Conservation (phyloP, 2,797 vertebrate genomes). For the Mallotus villosus region DNA sequence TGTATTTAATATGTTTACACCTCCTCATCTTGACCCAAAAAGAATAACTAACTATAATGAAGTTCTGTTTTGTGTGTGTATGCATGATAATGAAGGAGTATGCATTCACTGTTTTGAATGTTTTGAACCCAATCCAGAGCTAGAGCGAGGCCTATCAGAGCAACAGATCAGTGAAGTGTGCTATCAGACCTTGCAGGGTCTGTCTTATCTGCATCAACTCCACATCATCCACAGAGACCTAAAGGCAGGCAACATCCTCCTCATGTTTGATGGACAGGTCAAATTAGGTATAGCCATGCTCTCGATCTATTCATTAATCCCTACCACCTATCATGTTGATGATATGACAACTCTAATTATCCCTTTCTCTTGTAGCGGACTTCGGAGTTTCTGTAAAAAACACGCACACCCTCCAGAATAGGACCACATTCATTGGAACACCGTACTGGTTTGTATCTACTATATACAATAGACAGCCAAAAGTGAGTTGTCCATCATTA, state of each 20-base stretch:
- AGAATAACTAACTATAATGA: neutral
- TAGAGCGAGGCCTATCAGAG: slow-evolving; percentile 70
- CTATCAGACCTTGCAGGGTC: slow-evolving; percentile 67
- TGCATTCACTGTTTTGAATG: slow-evolving; percentile 15
- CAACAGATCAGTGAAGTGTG: slow-evolving; percentile 71
- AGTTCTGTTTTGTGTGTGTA: slow-evolving; percentile 7
- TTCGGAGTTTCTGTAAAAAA: slow-evolving; percentile 78
- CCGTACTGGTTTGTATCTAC: slow-evolving; percentile 68
- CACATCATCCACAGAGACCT: slow-evolving; percentile 75
- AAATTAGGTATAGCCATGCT: slow-evolving; percentile 64
- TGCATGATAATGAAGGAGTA: neutral
- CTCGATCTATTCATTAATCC: neutral
- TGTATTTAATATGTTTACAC: neutral
- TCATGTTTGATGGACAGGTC: slow-evolving; percentile 68
- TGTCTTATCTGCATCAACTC: slow-evolving; percentile 68
- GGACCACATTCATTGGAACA: slow-evolving; percentile 72
- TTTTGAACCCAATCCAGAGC: slow-evolving; percentile 51
- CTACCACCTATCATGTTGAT: neutral
- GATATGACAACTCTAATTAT: neutral
- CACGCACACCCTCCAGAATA: slow-evolving; percentile 60
- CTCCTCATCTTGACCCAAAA: too few relatives aligned
- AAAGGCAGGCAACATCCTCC: slow-evolving; percentile 74
- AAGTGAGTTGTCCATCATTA: too few relatives aligned
- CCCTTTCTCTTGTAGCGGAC: slow-evolving; percentile 57
- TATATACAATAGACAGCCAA: too few relatives aligned